A percentile compares a stretch with the other conserved stretches of the same genome.
phyloP scores from a whole-genome alignment of 2,797 vertebrate genomes.

The Babyrousa celebensis region DNA sequence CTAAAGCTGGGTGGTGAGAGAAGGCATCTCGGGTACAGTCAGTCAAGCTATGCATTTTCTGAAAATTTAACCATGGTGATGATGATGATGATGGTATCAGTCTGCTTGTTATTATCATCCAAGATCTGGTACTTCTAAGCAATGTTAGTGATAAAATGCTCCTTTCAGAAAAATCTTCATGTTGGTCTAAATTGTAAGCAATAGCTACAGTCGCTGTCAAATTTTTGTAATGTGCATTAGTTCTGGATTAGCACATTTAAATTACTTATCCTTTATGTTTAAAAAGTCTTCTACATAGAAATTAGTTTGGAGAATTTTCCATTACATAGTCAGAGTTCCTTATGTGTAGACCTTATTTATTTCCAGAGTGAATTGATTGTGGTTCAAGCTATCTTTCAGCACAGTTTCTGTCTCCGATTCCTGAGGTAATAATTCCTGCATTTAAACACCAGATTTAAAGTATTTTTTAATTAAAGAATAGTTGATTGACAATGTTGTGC shows the following conservation, averaged over 20 bases:
- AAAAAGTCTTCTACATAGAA: neutral
- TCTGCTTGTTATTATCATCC: neutral
- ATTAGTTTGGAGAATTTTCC: slow-evolving; percentile 25
- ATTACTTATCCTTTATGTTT: neutral
- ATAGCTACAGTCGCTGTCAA: neutral
- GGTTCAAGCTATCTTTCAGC: neutral
- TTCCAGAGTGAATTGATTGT: neutral
- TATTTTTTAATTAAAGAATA: too few species aligned
- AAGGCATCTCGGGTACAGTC: neutral
- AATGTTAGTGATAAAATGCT: neutral
- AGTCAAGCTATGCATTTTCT: neutral
- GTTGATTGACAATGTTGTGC: too few species aligned
- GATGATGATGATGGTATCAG: neutral
- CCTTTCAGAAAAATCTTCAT: neutral
- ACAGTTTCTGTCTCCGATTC: neutral
- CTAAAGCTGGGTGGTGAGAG: neutral
- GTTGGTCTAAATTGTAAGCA: neutral
- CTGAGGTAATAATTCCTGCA: neutral
- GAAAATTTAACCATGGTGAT: neutral
- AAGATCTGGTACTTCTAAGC: neutral
- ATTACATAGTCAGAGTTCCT: neutral
- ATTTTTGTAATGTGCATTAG: neutral
- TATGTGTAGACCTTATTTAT: slow-evolving; percentile 29
- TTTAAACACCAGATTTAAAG: slow-evolving; percentile 27
- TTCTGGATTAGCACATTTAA: neutral